These are phyloP conservation scores for Bombus turneri DNA, from an alignment of 1,140 invertebrate species.

Conservation along the genomic window DNA sequence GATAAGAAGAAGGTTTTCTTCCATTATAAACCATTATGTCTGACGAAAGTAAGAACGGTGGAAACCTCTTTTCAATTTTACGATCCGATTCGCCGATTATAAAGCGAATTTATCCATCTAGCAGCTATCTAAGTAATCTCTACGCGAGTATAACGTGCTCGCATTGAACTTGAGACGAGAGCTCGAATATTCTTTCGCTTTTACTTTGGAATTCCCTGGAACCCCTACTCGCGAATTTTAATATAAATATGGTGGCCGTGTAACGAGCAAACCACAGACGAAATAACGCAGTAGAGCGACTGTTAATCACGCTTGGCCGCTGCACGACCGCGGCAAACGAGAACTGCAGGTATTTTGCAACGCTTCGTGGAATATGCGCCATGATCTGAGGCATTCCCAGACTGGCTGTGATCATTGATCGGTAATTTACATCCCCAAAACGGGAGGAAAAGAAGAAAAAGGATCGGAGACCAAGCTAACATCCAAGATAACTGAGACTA, in stretches of 20 bases:
- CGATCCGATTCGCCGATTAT: background rate
- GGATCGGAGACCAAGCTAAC: no score
- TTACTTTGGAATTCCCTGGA: conserved; percentile 11
- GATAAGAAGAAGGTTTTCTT: background rate
- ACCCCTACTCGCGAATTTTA: conserved; percentile 52
- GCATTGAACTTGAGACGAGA: background rate
- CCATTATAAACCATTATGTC: background rate
- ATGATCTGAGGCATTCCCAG: background rate
- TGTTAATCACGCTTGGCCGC: conserved; percentile 65
- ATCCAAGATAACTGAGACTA: background rate
- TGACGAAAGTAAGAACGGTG: background rate
- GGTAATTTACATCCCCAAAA: background rate
- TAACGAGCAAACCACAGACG: conserved; percentile 57
- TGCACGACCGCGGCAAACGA: conserved; percentile 57
- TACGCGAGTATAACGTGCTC: background rate
- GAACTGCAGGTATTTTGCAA: conserved; percentile 43
- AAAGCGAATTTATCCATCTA: background rate
- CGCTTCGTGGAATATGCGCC: conserved; percentile 21
- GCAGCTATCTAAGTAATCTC: background rate
- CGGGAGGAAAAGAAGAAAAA: no score
- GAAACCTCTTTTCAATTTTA: background rate
- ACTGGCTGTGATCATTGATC: background rate
- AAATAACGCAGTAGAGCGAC: conserved; percentile 50
- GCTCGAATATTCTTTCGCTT: background rate
- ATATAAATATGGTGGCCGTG: conserved; percentile 52